These are phyloP conservation scores for Corythornis madagascariensis DNA, from an alignment of 2,113 vertebrate genomes.

Conservation along the genomic window DNA sequence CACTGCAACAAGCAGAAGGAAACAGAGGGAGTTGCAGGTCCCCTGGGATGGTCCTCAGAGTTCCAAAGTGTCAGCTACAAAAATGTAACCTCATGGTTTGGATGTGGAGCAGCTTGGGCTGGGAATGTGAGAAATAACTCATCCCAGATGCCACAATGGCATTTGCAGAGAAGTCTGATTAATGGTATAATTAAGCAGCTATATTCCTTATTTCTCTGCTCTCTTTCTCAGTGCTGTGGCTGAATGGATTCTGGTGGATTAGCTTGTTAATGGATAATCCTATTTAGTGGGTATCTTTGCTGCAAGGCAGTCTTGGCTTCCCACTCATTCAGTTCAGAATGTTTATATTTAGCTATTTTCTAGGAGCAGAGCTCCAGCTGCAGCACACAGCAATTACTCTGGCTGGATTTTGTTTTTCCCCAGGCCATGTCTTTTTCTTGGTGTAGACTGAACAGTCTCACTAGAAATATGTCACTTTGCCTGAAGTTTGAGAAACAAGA, in stretches of 20 bases:
- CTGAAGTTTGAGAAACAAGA: background rate
- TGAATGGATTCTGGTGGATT: background rate
- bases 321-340: constrained; percentile 28
- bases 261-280: background rate
- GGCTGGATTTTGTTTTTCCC: constrained; percentile 19
- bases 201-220: background rate
- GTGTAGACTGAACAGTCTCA: background rate
- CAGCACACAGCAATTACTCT: constrained; percentile 22
- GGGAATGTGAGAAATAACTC: background rate
- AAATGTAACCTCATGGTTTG: background rate
- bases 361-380: constrained; percentile 47
- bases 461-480: constrained; percentile 38
- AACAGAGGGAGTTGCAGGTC: background rate
- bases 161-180: background rate
- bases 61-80: background rate
- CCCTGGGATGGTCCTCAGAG: background rate
- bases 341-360: constrained; percentile 57
- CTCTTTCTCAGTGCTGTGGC: background rate
- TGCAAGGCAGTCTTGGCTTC: constrained; percentile 33
- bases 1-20: background rate
- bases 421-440: constrained; percentile 20
- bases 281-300: constrained; percentile 26
- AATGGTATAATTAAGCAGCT: background rate
- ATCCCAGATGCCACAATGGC: background rate
- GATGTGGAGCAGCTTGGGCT: background rate